Evolutionary conservation across 2,888 invertebrate genomes (phyloP), one percentile per base, ranked within the genome.

Genomic region (Penaeus monodon): DNA sequence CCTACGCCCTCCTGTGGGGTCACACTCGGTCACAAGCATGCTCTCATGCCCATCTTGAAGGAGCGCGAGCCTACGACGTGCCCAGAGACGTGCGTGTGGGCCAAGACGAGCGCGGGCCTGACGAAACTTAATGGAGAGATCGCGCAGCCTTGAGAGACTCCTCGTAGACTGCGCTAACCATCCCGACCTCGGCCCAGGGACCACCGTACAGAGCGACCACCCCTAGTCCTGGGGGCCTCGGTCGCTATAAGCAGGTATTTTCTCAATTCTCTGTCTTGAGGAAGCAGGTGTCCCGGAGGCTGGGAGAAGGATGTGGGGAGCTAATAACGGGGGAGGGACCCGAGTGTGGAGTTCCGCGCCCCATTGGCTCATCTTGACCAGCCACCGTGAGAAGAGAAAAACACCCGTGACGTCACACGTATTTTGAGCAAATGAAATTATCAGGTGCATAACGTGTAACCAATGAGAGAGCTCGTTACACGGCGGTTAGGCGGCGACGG

Each of bases 201-300:
- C 84, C 84, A 84, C 84, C 84, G 27, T 78, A 78, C 68, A 84
- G 29, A 84, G 57, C 84, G 84, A 29, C 84, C 70, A 49, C 84
- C 70, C 68, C 57, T 77, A 63, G 24, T 66, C 82, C 70, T 73
- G 63, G 24, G 29, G 73, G 27, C 44, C 78, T 78, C 77, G 84
- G 84, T 63, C 78, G 83, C 49, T 78, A 27, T 38, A 78, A 70
- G 68, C 78, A 84, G 84, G 84, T 84, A 84, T 84, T 84, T 84
- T 78, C 84, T 68, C 49, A 78, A 66, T 68, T 78, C 84, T 63
- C 63, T 66, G 44, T 64, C 63, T 68, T 57, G 76, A 44, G 66
- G 44, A 33, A 78, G 84, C 78, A 84, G 84, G 84, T 84, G 84
- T 84, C 57, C 57, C 57, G 57, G 57, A 57, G 57, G 57, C 57